Conservation (phyloP, 1,140 invertebrate genomes). For the Wiebesia pumilae region DNA sequence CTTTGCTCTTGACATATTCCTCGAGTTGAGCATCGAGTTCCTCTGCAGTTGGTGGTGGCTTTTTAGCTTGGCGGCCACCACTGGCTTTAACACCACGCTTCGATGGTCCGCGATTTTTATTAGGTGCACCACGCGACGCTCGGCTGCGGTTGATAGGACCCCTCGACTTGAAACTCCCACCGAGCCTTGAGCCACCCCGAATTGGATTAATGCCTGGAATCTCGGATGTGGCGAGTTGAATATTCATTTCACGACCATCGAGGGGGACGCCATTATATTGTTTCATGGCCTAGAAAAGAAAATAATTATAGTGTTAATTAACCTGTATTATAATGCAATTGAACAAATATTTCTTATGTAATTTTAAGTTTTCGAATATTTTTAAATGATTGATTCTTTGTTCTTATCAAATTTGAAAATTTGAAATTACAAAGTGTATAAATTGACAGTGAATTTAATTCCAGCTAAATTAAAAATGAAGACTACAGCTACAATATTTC, state of each 20-base stretch:
- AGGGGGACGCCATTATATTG: conserved; percentile 98
- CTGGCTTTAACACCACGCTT: conserved; percentile 5
- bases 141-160: conserved; percentile 13
- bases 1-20: conserved; percentile 86
- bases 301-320: background rate
- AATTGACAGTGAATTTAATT: too few relatives aligned
- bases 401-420: too few relatives aligned
- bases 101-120: conserved; percentile 4
- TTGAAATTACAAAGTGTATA: too few relatives aligned
- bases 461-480: too few relatives aligned
- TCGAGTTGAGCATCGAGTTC: conserved; percentile 96
- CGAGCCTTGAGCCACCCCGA: conserved; percentile 60
- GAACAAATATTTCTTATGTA: too few relatives aligned
- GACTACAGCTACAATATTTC: too few relatives aligned
- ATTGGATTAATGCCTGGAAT: conserved; percentile 72
- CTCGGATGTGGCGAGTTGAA: conserved; percentile 90
- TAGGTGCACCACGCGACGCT: background rate
- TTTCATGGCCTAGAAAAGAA: conserved; percentile 87
- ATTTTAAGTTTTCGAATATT: too few relatives aligned
- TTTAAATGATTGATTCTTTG: background rate
- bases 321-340: background rate
- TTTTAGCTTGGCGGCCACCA: conserved; percentile 41
- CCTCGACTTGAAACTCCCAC: conserved; percentile 47
- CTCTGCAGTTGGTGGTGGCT: conserved; percentile 86
- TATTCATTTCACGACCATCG: conserved; percentile 96